A percentile compares a stretch with the other conserved stretches of the same genome.
Conservation (phyloP, 2,113 vertebrate genomes). For the Serinus canaria region DNA sequence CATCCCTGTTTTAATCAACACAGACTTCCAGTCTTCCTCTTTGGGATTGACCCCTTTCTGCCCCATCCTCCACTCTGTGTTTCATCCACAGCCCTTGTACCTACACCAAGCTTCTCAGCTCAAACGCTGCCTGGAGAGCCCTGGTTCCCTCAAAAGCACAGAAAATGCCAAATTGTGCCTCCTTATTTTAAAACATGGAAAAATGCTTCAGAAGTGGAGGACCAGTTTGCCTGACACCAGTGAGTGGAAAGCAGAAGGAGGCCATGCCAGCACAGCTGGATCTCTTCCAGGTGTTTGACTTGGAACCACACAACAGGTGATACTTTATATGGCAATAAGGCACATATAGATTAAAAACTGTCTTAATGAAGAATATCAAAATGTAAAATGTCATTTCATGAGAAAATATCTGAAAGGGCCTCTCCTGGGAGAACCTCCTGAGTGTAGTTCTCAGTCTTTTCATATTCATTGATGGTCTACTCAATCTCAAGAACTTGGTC, state of each 20-base stretch:
- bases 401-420: not conserved
- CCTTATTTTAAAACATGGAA: not conserved
- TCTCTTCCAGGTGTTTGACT: not conserved
- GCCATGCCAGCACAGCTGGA: fast-evolving
- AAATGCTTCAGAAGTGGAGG: fast-evolving
- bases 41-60: not conserved
- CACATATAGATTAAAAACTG: not conserved
- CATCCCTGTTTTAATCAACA: not conserved
- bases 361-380: not conserved
- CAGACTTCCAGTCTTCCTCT: not conserved
- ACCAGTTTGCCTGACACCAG: not conserved
- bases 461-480: fast-evolving
- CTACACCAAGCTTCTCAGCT: not conserved
- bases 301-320: not conserved
- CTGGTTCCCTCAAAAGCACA: not conserved
- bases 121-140: not conserved
- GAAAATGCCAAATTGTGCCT: not conserved
- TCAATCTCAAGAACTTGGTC: not conserved
- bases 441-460: not conserved
- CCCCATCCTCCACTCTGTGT: not conserved
- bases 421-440: not conserved
- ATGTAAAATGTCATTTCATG: not conserved
- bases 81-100: not conserved
- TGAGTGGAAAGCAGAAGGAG: not conserved
- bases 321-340: not conserved